Evolutionary conservation across 2,888 invertebrate species (phyloP), one percentile per base, ranked within the genome.

Genomic region (Dorcus parallelipipedus): DNA sequence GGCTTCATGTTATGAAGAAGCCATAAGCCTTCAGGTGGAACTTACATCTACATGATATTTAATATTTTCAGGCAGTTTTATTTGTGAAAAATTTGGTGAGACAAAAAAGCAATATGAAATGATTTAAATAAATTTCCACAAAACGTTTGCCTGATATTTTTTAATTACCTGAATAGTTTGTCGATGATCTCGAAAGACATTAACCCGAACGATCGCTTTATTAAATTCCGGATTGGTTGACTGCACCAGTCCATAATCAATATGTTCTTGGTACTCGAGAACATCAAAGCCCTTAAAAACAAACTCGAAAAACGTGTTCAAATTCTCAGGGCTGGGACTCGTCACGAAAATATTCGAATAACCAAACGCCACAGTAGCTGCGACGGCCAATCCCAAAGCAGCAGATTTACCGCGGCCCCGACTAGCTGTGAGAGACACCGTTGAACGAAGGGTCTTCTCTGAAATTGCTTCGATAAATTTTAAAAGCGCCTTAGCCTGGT

Each of bases 351-450:
- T 91, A 76, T 96, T 97, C 41, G 95, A 92, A 72, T 84, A 84
- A 23, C 90, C 88, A 69, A 91, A 89, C 0, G 92, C 89, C 2
- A 94, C 83, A 0, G 93, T 90, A 0, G 90, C 92, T 7, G 93
- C 90, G 10, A 99, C 89, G 0, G 97, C 88, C 17, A 99, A 82
- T 0, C 98, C 98, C 45, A 99, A 81, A 3, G 97, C 94, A 0
- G 99, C 99, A 0, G 98, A 99, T 81, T 99, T 99, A 65, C 99
- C 99, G 56, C 99, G 85, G 40, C 99, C 98, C 81, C 99, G 86
- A 4, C 96, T 91, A 14, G 99, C 98, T 0, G 98, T 99, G 60
- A 99, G 80, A 1, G 95, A 93, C 55, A 97, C 95, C 0, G 97
- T 98, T 0, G 94, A 92, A 63, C 91, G 86, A 61, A 86, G 76